phyloP scores from a whole-genome alignment of 2,888 invertebrate species.

The Cheilosia impressa region DNA sequence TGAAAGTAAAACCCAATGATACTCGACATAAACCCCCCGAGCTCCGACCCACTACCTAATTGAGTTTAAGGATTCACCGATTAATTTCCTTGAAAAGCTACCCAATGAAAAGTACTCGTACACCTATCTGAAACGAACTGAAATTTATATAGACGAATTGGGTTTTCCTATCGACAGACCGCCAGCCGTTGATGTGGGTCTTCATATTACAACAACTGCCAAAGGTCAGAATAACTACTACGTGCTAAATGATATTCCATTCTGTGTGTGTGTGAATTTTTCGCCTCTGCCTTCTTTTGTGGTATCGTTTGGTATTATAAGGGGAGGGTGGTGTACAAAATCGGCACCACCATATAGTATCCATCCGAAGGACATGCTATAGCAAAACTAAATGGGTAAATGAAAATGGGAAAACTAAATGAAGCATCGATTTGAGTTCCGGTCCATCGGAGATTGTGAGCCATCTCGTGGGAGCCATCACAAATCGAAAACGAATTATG shows the following conservation, averaged over 20 bases:
- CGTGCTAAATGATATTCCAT: conserved; percentile 60
- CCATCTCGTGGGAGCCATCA: conserved; percentile 16
- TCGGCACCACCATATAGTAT: not conserved
- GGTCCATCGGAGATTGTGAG: conserved; percentile 18
- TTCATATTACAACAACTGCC: conserved; percentile 4
- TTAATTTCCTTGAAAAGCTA: conserved; percentile 23
- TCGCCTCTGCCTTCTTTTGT: conserved; percentile 50
- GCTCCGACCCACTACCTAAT: conserved; percentile 43
- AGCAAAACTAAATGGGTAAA: conserved; percentile 49
- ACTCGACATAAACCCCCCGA: conserved; percentile 57
- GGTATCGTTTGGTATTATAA: conserved; percentile 27
- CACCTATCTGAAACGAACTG: not conserved
- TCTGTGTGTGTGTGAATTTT: conserved; percentile 55
- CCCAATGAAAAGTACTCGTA: conserved; percentile 29
- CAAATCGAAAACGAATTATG: conserved; percentile 63
- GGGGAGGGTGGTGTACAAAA: not conserved
- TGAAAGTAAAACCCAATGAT: conserved; percentile 56
- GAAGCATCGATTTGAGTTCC: conserved; percentile 43
- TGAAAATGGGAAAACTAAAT: conserved; percentile 62
- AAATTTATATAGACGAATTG: conserved; percentile 47
- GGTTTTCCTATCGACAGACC: conserved; percentile 32
- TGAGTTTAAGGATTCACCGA: conserved; percentile 63
- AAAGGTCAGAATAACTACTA: conserved; percentile 55
- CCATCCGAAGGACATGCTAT: not conserved
- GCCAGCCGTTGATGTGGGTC: conserved; percentile 17